Evolutionary conservation across 1,140 invertebrate genomes (phyloP).

Genomic region (Caenorhabditis briggsae): DNA sequence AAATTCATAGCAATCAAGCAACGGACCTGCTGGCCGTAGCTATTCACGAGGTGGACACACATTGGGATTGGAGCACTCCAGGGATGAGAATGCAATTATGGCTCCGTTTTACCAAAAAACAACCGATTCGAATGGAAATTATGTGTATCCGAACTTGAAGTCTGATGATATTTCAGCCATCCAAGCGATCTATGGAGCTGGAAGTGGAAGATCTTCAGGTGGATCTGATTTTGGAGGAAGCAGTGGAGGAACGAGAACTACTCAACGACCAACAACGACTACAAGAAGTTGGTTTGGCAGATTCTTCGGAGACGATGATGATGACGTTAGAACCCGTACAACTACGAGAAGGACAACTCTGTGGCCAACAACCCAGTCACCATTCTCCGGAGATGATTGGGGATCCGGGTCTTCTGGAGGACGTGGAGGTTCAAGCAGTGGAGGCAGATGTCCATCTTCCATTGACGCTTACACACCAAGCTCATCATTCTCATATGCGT

Average conservation of each 20-base stretch:
- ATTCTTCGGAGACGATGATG: slow-evolving; percentile 61
- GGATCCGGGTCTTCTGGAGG: slow-evolving; percentile 35
- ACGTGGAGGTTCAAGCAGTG: background rate
- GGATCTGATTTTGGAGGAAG: slow-evolving; percentile 41
- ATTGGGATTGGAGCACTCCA: slow-evolving; percentile 71
- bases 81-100: slow-evolving; percentile 76
- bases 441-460: slow-evolving; percentile 47
- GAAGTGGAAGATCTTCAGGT: slow-evolving; percentile 26
- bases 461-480: slow-evolving; percentile 63
- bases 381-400: slow-evolving; percentile 34
- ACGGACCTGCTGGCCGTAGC: slow-evolving; percentile 76
- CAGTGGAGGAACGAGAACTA: slow-evolving; percentile 32
- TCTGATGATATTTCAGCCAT: slow-evolving; percentile 62
- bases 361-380: slow-evolving; percentile 29
- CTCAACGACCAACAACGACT: slow-evolving; percentile 11
- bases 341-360: background rate
- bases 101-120: slow-evolving; percentile 75
- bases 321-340: background rate
- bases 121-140: slow-evolving; percentile 64
- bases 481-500: slow-evolving; percentile 59
- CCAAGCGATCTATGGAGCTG: slow-evolving; percentile 67
- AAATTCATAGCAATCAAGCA: slow-evolving; percentile 71
- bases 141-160: slow-evolving; percentile 63
- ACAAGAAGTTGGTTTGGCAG: slow-evolving; percentile 60
- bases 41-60: slow-evolving; percentile 75